Evolutionary conservation across 2,888 invertebrate genomes (phyloP), one percentile per base, ranked within the genome.

Genomic region (Pterobdella sp.): DNA sequence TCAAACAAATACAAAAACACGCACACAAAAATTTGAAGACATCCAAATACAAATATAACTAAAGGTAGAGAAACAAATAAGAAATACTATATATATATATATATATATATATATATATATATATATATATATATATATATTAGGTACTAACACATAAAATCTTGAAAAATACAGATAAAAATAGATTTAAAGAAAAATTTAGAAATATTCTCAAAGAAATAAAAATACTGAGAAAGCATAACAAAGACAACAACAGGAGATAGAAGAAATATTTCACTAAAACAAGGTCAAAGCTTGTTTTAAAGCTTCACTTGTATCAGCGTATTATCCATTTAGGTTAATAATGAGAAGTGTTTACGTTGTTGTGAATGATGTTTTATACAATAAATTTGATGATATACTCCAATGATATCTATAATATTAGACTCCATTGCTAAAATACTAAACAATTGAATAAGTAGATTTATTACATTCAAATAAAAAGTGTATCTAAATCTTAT

Each of bases 231-330:
- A 68, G 32, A 74, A 35, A 68, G 37, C 72, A 29, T 36, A 36
- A 74, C 66, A 68, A 56, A 68, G 29, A 35, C 60, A 74, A 52
- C n/a, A n/a, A n/a, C n/a, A n/a, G n/a, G n/a, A n/a, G n/a, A n/a
- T n/a, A n/a, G n/a, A n/a, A n/a, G n/a, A n/a, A n/a, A n/a, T n/a
- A n/a, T n/a, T n/a, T n/a, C n/a, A n/a, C n/a, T n/a, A n/a, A n/a
- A n/a, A n/a, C n/a, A n/a, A n/a, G n/a, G n/a, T n/a, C n/a, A n/a
- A n/a, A n/a, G n/a, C n/a, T n/a, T n/a, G n/a, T n/a, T n/a, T n/a
- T n/a, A n/a, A n/a, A n/a, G n/a, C n/a, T n/a, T n/a, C n/a, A n/a
- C n/a, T n/a, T n/a, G n/a, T n/a, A n/a, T n/a, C n/a, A n/a, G n/a
- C n/a, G n/a, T n/a, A n/a, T n/a, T n/a, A n/a, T n/a, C n/a, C n/a